phyloP scores from a whole-genome alignment of 2,113 vertebrate species.

The Dryoscopus gambensis region DNA sequence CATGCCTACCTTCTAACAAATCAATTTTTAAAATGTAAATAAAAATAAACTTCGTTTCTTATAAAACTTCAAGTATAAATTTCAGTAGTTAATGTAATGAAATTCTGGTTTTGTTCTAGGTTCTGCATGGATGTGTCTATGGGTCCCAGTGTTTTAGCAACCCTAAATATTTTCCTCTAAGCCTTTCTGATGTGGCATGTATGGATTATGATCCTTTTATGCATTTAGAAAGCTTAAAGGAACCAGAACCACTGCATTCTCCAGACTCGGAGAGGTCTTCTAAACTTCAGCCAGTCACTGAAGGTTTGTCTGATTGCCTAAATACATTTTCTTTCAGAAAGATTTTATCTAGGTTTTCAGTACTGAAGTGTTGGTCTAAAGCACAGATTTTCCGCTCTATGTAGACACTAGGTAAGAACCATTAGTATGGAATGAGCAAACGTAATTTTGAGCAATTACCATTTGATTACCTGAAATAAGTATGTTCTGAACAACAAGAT shows the following conservation, averaged over 20 bases:
- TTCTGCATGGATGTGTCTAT: slow-evolving; percentile 96
- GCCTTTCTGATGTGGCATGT: slow-evolving; percentile 90
- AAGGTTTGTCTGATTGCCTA: slow-evolving; percentile 77
- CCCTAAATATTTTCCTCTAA: slow-evolving; percentile 90
- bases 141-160: slow-evolving; percentile 95
- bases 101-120: slow-evolving; percentile 69
- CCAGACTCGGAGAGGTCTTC: slow-evolving; percentile 95
- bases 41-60: neutral
- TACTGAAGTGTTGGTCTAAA: neutral
- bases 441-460: slow-evolving; percentile 31
- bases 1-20: neutral
- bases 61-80: neutral
- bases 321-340: neutral
- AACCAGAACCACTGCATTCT: slow-evolving; percentile 97
- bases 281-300: slow-evolving; percentile 95
- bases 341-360: neutral
- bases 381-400: neutral
- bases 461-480: slow-evolving; percentile 24
- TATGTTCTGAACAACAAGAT: slow-evolving; percentile 9
- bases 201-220: slow-evolving; percentile 95
- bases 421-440: slow-evolving; percentile 4
- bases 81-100: neutral
- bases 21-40: neutral
- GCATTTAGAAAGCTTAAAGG: slow-evolving; percentile 89
- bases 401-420: neutral